Evolutionary conservation across 1,140 invertebrate genomes (phyloP).

Genomic region (Phortica variegata): DNA sequence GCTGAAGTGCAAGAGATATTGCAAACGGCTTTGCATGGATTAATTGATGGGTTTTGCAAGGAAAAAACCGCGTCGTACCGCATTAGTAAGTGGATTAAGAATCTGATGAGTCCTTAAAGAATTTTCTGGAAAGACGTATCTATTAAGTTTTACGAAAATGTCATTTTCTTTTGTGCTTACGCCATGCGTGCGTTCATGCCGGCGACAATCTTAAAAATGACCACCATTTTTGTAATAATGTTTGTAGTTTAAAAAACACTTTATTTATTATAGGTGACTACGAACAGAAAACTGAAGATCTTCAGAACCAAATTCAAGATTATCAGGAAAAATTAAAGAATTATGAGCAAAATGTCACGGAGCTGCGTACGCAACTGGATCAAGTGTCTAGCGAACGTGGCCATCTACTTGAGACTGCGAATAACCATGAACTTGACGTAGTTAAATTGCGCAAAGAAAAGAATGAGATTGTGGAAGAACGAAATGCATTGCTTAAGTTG

Average conservation of each 20-base stretch:
- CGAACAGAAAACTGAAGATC: slow-evolving; percentile 62
- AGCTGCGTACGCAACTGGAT: slow-evolving; percentile 65
- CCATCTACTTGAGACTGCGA: slow-evolving; percentile 64
- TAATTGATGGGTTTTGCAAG: slow-evolving; percentile 16
- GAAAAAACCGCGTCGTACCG: slow-evolving; percentile 18
- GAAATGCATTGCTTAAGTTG: slow-evolving; percentile 69
- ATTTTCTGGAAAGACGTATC: not conserved
- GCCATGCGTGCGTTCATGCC: too few species aligned
- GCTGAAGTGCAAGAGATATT: slow-evolving; percentile 60
- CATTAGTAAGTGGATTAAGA: not conserved
- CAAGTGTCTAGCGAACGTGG: slow-evolving; percentile 63
- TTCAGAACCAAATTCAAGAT: slow-evolving; percentile 66
- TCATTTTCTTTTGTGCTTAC: not conserved
- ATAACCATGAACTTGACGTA: slow-evolving; percentile 61
- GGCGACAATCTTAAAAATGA: too few species aligned
- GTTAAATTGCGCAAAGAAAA: slow-evolving; percentile 62
- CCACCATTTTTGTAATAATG: not conserved
- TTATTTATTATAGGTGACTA: slow-evolving; percentile 54
- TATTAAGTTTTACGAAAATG: not conserved
- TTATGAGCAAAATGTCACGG: slow-evolving; percentile 63
- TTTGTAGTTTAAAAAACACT: not conserved
- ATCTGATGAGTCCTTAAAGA: not conserved
- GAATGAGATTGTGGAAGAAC: slow-evolving; percentile 68
- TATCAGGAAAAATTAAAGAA: slow-evolving; percentile 65
- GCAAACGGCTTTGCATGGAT: slow-evolving; percentile 49